Percentiles rank a stretch among this genome's conserved stretches.
Evolutionary conservation across 2,888 invertebrate genomes (phyloP).

Genomic region (Protula sp.): DNA sequence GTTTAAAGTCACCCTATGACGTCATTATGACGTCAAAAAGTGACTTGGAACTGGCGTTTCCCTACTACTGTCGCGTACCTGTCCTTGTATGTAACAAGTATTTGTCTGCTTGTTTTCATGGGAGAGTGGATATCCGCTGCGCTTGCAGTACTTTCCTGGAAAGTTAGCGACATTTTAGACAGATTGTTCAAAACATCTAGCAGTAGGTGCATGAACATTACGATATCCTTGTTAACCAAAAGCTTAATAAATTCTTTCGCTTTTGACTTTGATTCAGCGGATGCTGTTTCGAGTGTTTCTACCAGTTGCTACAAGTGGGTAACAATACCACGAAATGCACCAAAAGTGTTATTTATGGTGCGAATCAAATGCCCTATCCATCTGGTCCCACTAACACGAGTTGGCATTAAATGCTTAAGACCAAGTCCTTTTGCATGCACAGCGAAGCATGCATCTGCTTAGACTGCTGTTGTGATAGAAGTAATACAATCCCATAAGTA

Average conservation of each 20-base stretch:
- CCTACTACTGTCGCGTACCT: too few species aligned
- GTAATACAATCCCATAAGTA: constrained; percentile 1
- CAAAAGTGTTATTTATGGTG: constrained; percentile 7
- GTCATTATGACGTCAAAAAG: too few species aligned
- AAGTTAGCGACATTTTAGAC: not conserved
- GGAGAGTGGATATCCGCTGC: not conserved
- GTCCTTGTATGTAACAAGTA: too few species aligned
- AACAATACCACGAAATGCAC: too few species aligned
- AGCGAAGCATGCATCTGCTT: not conserved
- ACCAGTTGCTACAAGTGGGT: too few species aligned
- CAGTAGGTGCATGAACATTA: not conserved
- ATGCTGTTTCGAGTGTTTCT: too few species aligned
- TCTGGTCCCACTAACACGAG: constrained; percentile 6
- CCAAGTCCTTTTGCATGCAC: not conserved
- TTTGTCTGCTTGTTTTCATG: too few species aligned
- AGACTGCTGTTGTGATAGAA: constrained; percentile 4
- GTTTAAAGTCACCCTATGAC: too few species aligned
- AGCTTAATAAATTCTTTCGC: too few species aligned
- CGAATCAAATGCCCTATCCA: constrained; percentile 8
- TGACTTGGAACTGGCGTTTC: too few species aligned
- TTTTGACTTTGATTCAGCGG: too few species aligned
- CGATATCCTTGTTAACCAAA: not conserved
- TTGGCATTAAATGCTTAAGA: constrained; percentile 1
- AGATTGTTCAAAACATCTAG: not conserved
- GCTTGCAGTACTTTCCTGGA: not conserved